These are phyloP conservation scores for Xiphorhynchus elegans DNA, from an alignment of 2,113 vertebrate genomes.

Conservation along the genomic window DNA sequence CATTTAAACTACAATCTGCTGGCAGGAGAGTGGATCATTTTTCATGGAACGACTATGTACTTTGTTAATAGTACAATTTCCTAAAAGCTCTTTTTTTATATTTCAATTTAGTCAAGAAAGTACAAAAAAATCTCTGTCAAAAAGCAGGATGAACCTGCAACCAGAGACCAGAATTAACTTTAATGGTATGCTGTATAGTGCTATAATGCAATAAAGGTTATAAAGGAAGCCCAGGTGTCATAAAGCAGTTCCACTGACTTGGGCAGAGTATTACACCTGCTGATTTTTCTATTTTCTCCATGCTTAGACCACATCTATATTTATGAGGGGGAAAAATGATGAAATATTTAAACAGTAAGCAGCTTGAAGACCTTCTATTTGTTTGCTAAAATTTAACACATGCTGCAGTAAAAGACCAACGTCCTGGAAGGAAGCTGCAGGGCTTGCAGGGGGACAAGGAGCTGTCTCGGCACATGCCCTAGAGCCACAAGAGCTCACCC, in stretches of 20 bases:
- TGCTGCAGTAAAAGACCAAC: constrained; percentile 7
- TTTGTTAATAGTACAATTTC: not conserved
- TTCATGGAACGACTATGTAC: not conserved
- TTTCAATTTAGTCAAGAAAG: constrained; percentile 2
- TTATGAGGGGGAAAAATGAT: not conserved
- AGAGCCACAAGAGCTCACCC: not conserved
- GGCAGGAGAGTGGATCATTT: not conserved
- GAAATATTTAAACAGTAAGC: constrained; percentile 54
- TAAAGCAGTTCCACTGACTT: not conserved
- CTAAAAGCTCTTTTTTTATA: not conserved
- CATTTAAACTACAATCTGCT: not conserved
- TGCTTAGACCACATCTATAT: not conserved
- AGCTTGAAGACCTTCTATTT: constrained; percentile 12
- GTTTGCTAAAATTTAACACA: constrained; percentile 42
- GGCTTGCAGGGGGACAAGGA: constrained; percentile 9
- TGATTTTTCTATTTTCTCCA: constrained; percentile 30
- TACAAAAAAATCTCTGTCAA: not conserved
- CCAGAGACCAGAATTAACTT: not conserved
- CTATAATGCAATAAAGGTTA: not conserved
- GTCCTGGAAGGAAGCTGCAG: constrained; percentile 25
- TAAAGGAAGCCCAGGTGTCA: not conserved
- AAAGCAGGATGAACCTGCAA: not conserved
- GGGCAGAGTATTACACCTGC: not conserved
- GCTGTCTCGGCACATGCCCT: not conserved
- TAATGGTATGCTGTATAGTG: not conserved